phyloP scores from a whole-genome alignment of 2,888 invertebrate species.

The Tethea ocularis region DNA sequence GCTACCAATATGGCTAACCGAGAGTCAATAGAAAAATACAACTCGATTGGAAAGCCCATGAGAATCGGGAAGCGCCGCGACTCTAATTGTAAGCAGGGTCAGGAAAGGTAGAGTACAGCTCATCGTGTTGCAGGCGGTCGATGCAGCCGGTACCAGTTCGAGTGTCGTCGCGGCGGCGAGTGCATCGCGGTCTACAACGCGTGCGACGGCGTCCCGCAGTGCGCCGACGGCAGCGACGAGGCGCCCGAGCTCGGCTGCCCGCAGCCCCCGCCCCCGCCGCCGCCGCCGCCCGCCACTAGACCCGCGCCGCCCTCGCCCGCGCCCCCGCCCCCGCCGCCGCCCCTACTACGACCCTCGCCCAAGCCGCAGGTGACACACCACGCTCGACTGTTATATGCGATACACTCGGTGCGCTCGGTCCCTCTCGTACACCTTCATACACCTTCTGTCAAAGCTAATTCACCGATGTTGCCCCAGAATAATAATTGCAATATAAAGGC shows the following conservation, averaged over 20 bases:
- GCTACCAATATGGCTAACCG: too few relatives aligned
- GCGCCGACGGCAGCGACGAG: constrained; percentile 96
- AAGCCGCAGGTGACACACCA: constrained; percentile 24
- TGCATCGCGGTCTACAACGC: constrained; percentile 98
- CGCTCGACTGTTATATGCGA: too few relatives aligned
- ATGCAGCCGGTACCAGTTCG: constrained; percentile 94
- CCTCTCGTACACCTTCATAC: too few relatives aligned
- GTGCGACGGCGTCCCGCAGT: constrained; percentile 96
- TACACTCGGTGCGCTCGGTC: too few relatives aligned
- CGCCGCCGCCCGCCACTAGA: constrained; percentile 21
- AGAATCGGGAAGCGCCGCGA: too few relatives aligned
- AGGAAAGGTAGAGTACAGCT: constrained; percentile 33
- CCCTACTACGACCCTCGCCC: constrained; percentile 21
- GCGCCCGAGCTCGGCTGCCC: constrained; percentile 92
- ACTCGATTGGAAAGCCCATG: too few relatives aligned
- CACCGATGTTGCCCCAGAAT: too few relatives aligned
- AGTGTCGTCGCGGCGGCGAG: constrained; percentile 92
- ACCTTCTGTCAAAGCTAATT: too few relatives aligned
- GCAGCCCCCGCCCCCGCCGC: constrained; percentile 62
- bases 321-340: constrained; percentile 19
- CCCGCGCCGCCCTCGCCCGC: constrained; percentile 20
- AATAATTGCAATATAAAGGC: too few relatives aligned
- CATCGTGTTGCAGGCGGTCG: constrained; percentile 63
- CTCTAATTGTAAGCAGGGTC: too few relatives aligned
- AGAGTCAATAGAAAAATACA: too few relatives aligned